phyloP scores from a whole-genome alignment of 1,140 invertebrate genomes.

The Coelopa frigida region DNA sequence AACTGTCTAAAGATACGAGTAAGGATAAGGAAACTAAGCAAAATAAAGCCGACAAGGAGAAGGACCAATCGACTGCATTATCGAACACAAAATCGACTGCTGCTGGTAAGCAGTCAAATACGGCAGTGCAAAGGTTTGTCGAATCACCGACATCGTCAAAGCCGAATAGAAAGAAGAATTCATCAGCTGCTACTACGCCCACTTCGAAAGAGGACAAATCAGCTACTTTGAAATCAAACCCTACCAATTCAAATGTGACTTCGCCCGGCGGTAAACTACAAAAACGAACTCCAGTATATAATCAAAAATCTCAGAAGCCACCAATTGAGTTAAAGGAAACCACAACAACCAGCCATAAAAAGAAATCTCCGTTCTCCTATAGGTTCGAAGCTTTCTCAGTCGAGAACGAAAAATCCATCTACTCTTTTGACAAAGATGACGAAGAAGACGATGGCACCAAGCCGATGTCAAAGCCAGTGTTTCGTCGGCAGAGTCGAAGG shows the following conservation, averaged over 20 bases:
- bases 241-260: slow-evolving; percentile 7
- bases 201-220: slow-evolving; percentile 1
- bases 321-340: slow-evolving; percentile 17
- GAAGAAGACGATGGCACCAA: slow-evolving; percentile 51
- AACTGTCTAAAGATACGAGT: neutral
- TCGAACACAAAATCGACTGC: slow-evolving; percentile 2
- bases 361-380: slow-evolving; percentile 11
- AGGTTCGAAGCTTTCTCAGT: slow-evolving; percentile 55
- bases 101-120: neutral
- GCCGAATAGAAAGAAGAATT: slow-evolving; percentile 10
- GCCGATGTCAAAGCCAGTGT: slow-evolving; percentile 52
- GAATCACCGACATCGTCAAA: slow-evolving; percentile 5
- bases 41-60: slow-evolving; percentile 4
- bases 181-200: neutral
- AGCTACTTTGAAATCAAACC: slow-evolving; percentile 11
- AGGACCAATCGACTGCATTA: neutral
- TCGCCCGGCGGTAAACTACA: slow-evolving; percentile 8
- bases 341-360: slow-evolving; percentile 17
- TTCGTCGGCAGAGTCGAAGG: slow-evolving; percentile 48
- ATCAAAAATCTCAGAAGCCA: slow-evolving; percentile 22
- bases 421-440: slow-evolving; percentile 61
- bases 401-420: slow-evolving; percentile 63
- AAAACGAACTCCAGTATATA: slow-evolving; percentile 34
- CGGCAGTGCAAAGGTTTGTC: neutral
- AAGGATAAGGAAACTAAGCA: slow-evolving; percentile 10